Evolutionary conservation across 2,888 invertebrate species (phyloP).

Genomic region (Agrotis puta): DNA sequence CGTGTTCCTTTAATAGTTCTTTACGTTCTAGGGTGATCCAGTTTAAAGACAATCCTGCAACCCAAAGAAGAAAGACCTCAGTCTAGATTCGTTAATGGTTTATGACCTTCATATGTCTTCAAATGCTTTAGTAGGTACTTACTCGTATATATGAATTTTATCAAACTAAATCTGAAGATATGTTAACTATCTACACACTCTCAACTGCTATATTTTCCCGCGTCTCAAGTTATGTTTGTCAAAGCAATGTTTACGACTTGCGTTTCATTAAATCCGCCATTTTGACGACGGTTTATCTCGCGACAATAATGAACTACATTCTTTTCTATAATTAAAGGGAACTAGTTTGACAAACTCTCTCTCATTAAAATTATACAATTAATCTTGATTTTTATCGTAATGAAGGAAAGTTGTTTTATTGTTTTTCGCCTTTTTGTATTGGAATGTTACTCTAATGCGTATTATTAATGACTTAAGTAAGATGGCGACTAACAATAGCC

Average conservation of each 20-base stretch:
- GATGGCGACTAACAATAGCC: background rate
- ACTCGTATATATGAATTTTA: too few relatives aligned
- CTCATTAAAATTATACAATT: slow-evolving; percentile 35
- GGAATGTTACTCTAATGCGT: slow-evolving; percentile 8
- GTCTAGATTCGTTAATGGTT: background rate
- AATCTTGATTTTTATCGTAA: slow-evolving; percentile 36
- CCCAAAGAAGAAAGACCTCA: too few relatives aligned
- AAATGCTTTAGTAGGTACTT: too few relatives aligned
- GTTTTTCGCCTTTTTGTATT: slow-evolving; percentile 17
- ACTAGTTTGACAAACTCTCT: slow-evolving; percentile 48
- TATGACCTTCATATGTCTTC: too few relatives aligned
- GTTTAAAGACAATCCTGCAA: too few relatives aligned
- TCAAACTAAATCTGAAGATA: too few relatives aligned
- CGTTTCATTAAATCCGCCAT: slow-evolving; percentile 29
- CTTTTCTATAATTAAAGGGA: slow-evolving; percentile 31
- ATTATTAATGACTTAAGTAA: background rate
- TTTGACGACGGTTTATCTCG: slow-evolving; percentile 26
- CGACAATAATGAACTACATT: slow-evolving; percentile 39
- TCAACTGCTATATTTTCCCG: background rate
- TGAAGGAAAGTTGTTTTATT: slow-evolving; percentile 39
- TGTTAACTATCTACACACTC: background rate
- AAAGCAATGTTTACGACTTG: slow-evolving; percentile 21
- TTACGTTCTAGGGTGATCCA: too few relatives aligned
- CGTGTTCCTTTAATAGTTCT: too few relatives aligned
- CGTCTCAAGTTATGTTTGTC: slow-evolving; percentile 24